Evolutionary conservation across 2,888 invertebrate genomes (phyloP).

Genomic region (Bembecia ichneumoniformis): DNA sequence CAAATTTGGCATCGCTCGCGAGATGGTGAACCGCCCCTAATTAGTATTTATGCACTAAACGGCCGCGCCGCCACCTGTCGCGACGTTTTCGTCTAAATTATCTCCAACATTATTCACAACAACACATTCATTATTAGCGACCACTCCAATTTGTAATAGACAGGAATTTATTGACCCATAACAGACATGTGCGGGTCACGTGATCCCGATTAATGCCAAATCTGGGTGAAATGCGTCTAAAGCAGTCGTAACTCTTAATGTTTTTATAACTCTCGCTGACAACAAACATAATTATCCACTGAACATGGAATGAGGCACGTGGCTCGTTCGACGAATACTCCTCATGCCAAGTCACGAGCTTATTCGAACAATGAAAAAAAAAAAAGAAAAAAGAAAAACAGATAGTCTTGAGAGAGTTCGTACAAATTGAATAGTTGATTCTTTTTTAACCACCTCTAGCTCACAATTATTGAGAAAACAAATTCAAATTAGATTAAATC

Average conservation of each 20-base stretch:
- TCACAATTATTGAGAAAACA: no score
- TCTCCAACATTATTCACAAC: conserved; percentile 12
- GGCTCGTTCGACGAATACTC: background rate
- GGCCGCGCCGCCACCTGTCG: conserved; percentile 24
- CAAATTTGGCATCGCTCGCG: background rate
- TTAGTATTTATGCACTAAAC: conserved; percentile 29
- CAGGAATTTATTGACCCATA: background rate
- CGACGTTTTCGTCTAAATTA: conserved; percentile 10
- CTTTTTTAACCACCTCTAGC: no score
- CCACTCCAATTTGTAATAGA: background rate
- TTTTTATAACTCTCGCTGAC: background rate
- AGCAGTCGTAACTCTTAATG: background rate
- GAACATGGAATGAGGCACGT: background rate
- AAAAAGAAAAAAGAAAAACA: no score
- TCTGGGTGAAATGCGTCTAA: background rate
- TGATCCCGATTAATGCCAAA: background rate
- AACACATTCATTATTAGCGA: conserved; percentile 12
- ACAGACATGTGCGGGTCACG: background rate
- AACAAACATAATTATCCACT: background rate
- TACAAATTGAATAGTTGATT: no score
- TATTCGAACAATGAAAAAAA: background rate
- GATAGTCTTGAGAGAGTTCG: no score
- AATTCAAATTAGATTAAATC: no score
- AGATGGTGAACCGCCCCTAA: conserved; percentile 17
- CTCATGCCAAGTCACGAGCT: background rate